A percentile compares a stretch with the other conserved stretches of the same genome.
Conservation (phyloP, 2,888 invertebrate species). For the Achlya flavicornis region DNA sequence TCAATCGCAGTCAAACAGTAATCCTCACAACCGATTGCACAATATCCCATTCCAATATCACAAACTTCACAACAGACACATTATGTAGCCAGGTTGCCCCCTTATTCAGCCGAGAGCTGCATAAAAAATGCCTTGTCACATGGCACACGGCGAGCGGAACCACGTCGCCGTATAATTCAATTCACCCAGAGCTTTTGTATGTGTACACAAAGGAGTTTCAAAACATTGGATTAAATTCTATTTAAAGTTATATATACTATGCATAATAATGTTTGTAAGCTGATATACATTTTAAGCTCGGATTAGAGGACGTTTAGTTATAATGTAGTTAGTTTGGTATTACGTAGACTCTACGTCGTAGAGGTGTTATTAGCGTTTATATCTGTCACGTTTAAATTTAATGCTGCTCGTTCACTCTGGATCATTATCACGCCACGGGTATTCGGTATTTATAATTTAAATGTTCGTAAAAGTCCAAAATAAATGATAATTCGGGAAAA, state of each 20-base stretch:
- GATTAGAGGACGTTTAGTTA: neutral
- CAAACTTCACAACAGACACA: neutral
- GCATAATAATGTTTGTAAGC: neutral
- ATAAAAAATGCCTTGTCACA: neutral
- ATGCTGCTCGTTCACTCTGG: too few species aligned
- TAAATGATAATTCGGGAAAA: too few species aligned
- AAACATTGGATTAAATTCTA: constrained; percentile 1
- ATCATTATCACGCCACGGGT: too few species aligned
- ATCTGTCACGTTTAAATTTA: too few species aligned
- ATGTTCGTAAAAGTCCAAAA: too few species aligned
- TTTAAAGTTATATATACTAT: neutral
- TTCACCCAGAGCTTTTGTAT: neutral
- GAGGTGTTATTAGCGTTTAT: too few species aligned
- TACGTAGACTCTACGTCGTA: too few species aligned
- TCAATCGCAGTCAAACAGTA: neutral
- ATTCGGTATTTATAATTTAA: too few species aligned
- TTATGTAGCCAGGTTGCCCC: neutral
- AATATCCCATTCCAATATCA: neutral
- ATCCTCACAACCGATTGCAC: neutral
- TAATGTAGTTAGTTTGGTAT: neutral
- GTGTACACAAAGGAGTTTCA: constrained; percentile 1
- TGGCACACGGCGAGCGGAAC: neutral
- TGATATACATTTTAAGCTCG: neutral
- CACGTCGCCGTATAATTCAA: constrained; percentile 3
- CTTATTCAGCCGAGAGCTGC: neutral